phyloP scores from a whole-genome alignment of 92 coral and sea anemone genomes.

The Epizoanthus ramosus region DNA sequence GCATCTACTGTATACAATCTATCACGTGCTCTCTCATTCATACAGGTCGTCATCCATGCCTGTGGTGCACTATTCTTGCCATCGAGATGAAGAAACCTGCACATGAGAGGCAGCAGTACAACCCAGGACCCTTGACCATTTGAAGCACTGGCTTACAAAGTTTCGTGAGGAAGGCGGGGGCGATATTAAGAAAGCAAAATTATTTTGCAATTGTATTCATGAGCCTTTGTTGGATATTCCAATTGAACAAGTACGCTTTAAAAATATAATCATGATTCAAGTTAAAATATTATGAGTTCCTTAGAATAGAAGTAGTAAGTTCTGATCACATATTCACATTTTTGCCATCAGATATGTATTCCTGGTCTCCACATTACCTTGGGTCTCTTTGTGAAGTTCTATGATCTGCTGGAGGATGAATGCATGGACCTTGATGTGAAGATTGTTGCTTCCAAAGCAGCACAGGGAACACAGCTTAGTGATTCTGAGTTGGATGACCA shows the following conservation, averaged over 20 bases:
- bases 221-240: conserved; percentile 36
- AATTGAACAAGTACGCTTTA: conserved; percentile 23
- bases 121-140: background rate
- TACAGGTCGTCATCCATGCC: conserved; percentile 42
- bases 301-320: too few relatives aligned
- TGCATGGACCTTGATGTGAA: conserved; percentile 13
- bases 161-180: conserved; percentile 6
- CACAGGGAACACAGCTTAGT: too few relatives aligned
- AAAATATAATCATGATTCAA: background rate
- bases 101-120: conserved; percentile 20
- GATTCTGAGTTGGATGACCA: background rate
- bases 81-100: background rate
- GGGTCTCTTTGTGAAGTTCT: conserved; percentile 36
- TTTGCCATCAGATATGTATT: conserved; percentile 33
- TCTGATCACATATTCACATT: too few relatives aligned
- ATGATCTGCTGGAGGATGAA: conserved; percentile 28
- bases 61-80: conserved; percentile 23
- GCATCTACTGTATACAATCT: background rate
- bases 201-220: conserved; percentile 9
- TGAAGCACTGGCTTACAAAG: conserved; percentile 9
- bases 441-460: background rate
- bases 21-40: background rate
- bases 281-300: background rate
- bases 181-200: conserved; percentile 28
- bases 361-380: conserved; percentile 49